Conservation (phyloP, 2,888 invertebrate genomes). For the Rhorus exstirpatorius region DNA sequence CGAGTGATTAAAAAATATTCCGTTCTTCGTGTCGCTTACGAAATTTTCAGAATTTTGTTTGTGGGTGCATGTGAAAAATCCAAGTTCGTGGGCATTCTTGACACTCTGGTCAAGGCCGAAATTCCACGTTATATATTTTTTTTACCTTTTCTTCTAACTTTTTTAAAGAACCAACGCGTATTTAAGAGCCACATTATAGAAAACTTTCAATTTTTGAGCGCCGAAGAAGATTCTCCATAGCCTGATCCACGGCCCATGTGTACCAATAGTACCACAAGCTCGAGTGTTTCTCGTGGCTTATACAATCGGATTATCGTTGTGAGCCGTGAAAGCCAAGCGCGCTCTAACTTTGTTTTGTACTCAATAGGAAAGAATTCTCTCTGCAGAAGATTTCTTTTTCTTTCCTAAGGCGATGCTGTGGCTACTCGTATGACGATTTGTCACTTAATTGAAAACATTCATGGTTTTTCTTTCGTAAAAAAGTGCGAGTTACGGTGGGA, state of each 20-base stretch:
- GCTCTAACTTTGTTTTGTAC: conserved; percentile 28
- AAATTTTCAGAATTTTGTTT: too few species aligned
- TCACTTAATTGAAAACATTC: conserved; percentile 47
- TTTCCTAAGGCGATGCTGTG: not conserved
- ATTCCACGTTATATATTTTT: not conserved
- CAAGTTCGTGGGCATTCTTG: too few species aligned
- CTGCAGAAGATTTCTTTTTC: conserved; percentile 22
- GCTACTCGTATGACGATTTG: conserved; percentile 22
- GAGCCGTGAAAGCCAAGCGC: conserved; percentile 63
- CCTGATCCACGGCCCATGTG: conserved; percentile 38
- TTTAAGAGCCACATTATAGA: conserved; percentile 62
- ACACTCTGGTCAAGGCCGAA: too few species aligned
- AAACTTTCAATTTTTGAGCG: conserved; percentile 58
- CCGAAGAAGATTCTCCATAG: conserved; percentile 49
- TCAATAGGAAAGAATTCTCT: conserved; percentile 31
- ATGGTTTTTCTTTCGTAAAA: not conserved
- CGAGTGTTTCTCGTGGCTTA: conserved; percentile 54
- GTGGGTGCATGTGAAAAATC: too few species aligned
- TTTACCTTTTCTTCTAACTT: not conserved
- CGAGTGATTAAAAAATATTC: not conserved
- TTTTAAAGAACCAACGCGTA: conserved; percentile 17
- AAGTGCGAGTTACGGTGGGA: not conserved
- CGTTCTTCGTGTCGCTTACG: too few species aligned
- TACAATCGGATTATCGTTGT: conserved; percentile 46
- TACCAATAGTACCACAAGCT: not conserved